These are phyloP conservation scores for Mycalesis mineus DNA, from an alignment of 2,888 invertebrate genomes.

Conservation along the genomic window DNA sequence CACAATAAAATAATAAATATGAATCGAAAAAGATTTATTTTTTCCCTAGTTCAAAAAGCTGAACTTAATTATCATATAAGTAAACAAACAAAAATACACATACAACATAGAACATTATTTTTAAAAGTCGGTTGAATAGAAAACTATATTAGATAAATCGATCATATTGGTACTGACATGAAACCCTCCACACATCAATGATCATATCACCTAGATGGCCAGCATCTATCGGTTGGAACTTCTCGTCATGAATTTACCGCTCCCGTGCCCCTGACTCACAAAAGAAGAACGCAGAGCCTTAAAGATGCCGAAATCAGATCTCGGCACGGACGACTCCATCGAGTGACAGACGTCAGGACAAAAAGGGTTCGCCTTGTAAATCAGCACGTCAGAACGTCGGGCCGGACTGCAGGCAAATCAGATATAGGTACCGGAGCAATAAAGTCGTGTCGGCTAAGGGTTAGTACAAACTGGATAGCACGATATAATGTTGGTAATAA, in stretches of 20 bases:
- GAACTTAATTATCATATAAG: too few relatives aligned
- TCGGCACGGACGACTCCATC: constrained; percentile 62
- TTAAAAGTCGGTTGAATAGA: too few relatives aligned
- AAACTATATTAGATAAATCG: not conserved
- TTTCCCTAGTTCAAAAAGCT: too few relatives aligned
- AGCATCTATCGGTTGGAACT: constrained; percentile 20
- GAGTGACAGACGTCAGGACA: constrained; percentile 51
- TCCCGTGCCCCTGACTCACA: constrained; percentile 29
- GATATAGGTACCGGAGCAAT: constrained; percentile 40
- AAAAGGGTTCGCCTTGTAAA: constrained; percentile 67
- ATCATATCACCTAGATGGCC: not conserved
- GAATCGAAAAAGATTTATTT: too few relatives aligned
- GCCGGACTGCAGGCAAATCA: constrained; percentile 48
- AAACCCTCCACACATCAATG: not conserved
- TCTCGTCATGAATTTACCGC: constrained; percentile 28
- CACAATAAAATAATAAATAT: too few relatives aligned
- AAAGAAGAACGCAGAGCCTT: constrained; percentile 44
- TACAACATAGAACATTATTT: too few relatives aligned
- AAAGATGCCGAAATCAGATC: constrained; percentile 72
- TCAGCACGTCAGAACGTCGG: constrained; percentile 54
- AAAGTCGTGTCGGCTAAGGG: constrained; percentile 41
- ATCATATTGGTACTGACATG: not conserved
- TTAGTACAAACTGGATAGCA: not conserved
- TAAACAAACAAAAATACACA: too few relatives aligned
- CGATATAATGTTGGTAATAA: too few relatives aligned